Evolutionary conservation across 2,113 vertebrate genomes (phyloP), one percentile per base, ranked within the genome.

Genomic region (Chunga burmeisteri): DNA sequence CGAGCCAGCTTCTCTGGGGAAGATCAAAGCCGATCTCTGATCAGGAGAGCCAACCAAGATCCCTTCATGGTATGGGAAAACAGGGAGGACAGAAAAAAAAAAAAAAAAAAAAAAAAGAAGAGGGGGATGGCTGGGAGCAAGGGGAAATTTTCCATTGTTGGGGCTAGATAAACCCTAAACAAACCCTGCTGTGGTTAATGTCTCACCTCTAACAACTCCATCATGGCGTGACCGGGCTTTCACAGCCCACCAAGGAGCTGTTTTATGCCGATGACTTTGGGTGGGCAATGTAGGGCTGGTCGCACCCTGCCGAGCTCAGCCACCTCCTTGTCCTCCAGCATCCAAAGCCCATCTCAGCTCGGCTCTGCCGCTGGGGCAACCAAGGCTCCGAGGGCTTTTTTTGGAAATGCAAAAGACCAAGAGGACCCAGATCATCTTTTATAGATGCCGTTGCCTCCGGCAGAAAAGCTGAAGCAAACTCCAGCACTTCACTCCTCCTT

Each of bases 11-110:
- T 70, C 93, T 91, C 88, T 47, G 9, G 63, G 58, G 50, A 94
- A 83, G 90, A 90, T 89, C 88, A 96, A 96, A 96, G 79, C 63
- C 63, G 90, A 55, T 21, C 42, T 94, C 83, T 77, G 93, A 88
- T 86, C 50, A 62, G 84, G 59, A 93, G 63, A 55, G 59, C 47
- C 2, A n/a, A 91, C 67, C 50, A 36, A 40, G 65, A 77, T 79
- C 50, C 58, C 80, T 70, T 49, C 50, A 34, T 2, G 1, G 62
- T 59, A 59, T 5, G 13, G 49, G 26, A 71, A 26, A 40, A 30
- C 30, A 29, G 21, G 26, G n/a, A 70, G 30, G 23, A 67, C 21
- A 75, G n/a, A 34, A 30, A 53, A 46, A 86, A 89, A 65, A 42
- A 12, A 68, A 2, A 14, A 79, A 26, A 88, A 89, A 68, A 42